Conservation (phyloP, 2,113 vertebrate genomes). For the Melanocharis versteri region DNA sequence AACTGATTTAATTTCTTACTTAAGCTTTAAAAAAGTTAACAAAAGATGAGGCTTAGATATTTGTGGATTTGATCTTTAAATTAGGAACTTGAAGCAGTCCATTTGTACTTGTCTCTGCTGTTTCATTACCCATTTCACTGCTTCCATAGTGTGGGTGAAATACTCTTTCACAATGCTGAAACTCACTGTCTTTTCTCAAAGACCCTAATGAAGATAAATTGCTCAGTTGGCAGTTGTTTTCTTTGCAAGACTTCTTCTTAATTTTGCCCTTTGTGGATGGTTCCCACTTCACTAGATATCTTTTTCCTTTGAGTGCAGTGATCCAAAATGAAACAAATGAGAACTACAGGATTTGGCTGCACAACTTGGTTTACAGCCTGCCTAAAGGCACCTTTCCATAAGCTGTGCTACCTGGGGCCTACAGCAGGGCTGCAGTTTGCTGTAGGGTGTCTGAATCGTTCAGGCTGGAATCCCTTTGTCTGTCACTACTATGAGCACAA, state of each 20-base stretch:
- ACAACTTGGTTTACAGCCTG: neutral
- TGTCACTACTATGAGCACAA: rapidly evolving
- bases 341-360: neutral
- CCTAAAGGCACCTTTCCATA: neutral
- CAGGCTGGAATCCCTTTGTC: neutral
- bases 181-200: neutral
- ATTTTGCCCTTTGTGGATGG: conserved; percentile 13
- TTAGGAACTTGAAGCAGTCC: neutral
- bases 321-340: neutral
- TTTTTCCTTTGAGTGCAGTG: neutral
- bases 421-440: neutral
- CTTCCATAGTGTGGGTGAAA: neutral
- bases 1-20: neutral
- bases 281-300: neutral
- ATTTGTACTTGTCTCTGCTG: neutral
- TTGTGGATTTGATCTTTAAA: neutral
- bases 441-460: neutral
- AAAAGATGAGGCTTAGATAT: neutral
- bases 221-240: conserved; percentile 14
- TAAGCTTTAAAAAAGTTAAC: neutral
- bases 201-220: conserved; percentile 18
- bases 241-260: neutral
- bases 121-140: neutral
- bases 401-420: neutral
- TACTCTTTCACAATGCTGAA: neutral